Base-by-base conservation (phyloP, 2,797 vertebrate species). In the Phaenicophaeus curvirostris region DNA sequence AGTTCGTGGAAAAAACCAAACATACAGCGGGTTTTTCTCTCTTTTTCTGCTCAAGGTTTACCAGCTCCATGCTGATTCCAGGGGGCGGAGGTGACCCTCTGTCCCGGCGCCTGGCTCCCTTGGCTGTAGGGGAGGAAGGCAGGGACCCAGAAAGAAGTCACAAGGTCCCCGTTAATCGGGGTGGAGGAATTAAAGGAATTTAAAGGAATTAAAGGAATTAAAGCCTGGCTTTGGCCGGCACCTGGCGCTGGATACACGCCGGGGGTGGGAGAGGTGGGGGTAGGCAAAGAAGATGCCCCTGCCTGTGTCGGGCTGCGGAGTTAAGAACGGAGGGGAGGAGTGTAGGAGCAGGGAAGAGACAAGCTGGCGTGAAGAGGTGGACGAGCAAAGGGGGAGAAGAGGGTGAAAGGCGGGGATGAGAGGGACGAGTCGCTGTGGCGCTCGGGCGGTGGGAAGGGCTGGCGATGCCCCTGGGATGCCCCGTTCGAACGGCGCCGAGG, bases 401-500 rank as follows among this genome's bases (percentile, higher is more conserved):
- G 77, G 72, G 39, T 2, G 46, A 57, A 73, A 68, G 65, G 59
- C 5, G 24, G 59, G 51, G 19, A 24, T 4, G 15, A 65, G 69
- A 8, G 5, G 37, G 27, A 17, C 2, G 5, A 61, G 8, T 3
- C 3, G 13, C 48, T 41, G 18, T 11, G 41, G 39, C 13, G 28
- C 35, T 21, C 14, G 24, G 54, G 72, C 5, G 4, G 33, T 5
- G 65, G 16, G 31, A n/a, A 30, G 48, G 31, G 67, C 2, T 24
- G 58, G 20, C 31, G 24, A 9, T 51, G 24, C 50, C 24, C 48
- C 15, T 11, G 71, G 50, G 55, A 28, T 83, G 63, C 59, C 17
- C 73, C 90, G 57, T 96, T 97, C 95, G 76, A 85, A 90, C 68
- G 95, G 85, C 31, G 57, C 20, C 55, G 53, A 77, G 95, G 61